phyloP scores from a whole-genome alignment of 2,113 vertebrate species.

The Collichthys lucidus region DNA sequence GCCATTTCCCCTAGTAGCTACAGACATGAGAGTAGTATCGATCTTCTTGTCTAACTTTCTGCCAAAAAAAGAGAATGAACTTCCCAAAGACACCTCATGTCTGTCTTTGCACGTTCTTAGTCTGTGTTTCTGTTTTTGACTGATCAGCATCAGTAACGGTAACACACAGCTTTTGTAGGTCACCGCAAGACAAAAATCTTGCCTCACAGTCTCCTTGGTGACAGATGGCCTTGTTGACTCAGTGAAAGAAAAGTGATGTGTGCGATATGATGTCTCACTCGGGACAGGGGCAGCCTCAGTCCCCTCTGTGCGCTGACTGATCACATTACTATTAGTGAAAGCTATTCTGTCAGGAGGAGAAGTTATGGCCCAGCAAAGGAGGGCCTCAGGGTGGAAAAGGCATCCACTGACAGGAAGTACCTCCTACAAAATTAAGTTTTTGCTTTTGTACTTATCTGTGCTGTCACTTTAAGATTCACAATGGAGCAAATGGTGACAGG shows the following conservation, averaged over 20 bases:
- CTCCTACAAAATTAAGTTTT: slow-evolving; percentile 18
- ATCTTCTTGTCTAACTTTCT: neutral
- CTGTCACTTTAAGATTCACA: slow-evolving; percentile 10
- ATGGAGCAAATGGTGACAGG: neutral
- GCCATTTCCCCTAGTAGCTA: neutral
- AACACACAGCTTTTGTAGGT: slow-evolving; percentile 23
- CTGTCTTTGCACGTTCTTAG: neutral
- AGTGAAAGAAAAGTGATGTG: slow-evolving; percentile 60
- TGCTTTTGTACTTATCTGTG: neutral
- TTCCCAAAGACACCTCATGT: neutral
- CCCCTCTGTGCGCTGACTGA: slow-evolving; percentile 76
- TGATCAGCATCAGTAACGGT: neutral
- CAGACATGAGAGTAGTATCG: neutral
- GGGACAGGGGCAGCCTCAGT: slow-evolving; percentile 67
- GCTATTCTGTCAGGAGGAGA: slow-evolving; percentile 74
- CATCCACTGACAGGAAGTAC: slow-evolving; percentile 61
- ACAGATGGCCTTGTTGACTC: slow-evolving; percentile 51
- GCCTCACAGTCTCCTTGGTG: neutral
- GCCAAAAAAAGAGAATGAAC: neutral
- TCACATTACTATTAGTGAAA: slow-evolving; percentile 78
- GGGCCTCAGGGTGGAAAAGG: slow-evolving; percentile 47
- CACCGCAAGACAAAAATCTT: slow-evolving; percentile 6
- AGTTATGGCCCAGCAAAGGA: slow-evolving; percentile 56
- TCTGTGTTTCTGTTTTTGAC: neutral
- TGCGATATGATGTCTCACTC: slow-evolving; percentile 71